Conservation (phyloP, 2,797 vertebrate species). For the Gallinago solitaria region DNA sequence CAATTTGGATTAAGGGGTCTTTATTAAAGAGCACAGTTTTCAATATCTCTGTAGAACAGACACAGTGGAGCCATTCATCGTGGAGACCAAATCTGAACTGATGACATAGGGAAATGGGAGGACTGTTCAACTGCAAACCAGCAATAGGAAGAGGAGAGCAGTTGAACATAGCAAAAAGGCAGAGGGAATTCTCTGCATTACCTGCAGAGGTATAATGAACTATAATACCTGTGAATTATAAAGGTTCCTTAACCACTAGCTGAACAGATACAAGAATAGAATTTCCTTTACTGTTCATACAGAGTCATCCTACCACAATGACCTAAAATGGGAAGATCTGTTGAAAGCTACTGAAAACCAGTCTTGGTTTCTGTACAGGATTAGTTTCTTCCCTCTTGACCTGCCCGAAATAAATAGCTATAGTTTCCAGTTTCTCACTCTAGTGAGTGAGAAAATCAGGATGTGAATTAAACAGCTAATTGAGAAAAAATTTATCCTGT, state of each 20-base stretch:
- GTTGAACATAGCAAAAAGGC: background rate
- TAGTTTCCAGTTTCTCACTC: background rate
- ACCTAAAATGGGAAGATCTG: background rate
- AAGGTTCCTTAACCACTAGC: background rate
- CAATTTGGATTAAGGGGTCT: slow-evolving; percentile 20
- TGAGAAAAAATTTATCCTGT: background rate
- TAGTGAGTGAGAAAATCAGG: background rate
- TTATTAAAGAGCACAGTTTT: slow-evolving; percentile 40
- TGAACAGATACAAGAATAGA: background rate
- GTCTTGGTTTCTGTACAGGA: background rate
- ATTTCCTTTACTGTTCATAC: background rate
- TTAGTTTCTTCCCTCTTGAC: background rate
- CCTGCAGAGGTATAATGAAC: background rate
- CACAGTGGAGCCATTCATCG: background rate
- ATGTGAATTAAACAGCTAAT: background rate
- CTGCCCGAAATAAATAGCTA: background rate
- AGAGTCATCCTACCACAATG: background rate
- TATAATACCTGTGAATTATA: background rate
- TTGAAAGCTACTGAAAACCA: background rate
- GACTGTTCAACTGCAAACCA: background rate
- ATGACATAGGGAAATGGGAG: background rate
- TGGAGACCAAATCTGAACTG: slow-evolving; percentile 3
- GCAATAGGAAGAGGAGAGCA: background rate
- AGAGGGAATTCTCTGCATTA: background rate
- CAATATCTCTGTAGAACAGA: slow-evolving; percentile 45